Conservation (phyloP, 2,797 vertebrate genomes). For the Gymnodraco acuticeps region DNA sequence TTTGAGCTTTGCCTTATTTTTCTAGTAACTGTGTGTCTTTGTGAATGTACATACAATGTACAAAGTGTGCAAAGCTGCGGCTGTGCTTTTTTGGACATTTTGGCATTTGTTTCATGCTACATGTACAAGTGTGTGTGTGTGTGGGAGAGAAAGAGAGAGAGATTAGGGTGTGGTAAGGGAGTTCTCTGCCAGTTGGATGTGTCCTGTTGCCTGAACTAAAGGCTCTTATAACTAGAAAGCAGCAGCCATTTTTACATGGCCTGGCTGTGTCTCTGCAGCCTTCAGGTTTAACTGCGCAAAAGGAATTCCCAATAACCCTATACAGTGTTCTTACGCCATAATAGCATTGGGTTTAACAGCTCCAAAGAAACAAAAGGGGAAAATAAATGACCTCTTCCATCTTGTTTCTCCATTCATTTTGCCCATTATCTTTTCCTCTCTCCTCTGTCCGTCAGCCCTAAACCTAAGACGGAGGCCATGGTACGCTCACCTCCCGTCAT, state of each 20-base stretch:
- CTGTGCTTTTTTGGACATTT: slow-evolving; percentile 64
- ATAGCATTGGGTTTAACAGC: slow-evolving; percentile 20
- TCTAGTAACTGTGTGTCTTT: slow-evolving; percentile 48
- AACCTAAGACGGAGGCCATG: slow-evolving; percentile 99
- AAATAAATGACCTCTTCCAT: slow-evolving; percentile 12
- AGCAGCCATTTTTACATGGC: slow-evolving; percentile 56
- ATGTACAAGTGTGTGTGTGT: slow-evolving; percentile 5
- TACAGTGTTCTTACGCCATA: slow-evolving; percentile 16
- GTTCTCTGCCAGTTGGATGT: slow-evolving; percentile 76
- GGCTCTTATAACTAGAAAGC: slow-evolving; percentile 60
- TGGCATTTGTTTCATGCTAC: slow-evolving; percentile 67
- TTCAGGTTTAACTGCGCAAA: slow-evolving; percentile 31
- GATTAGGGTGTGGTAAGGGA: slow-evolving; percentile 81
- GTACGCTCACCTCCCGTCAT: slow-evolving; percentile 99
- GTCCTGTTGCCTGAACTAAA: slow-evolving; percentile 69
- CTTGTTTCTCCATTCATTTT: slow-evolving; percentile 10
- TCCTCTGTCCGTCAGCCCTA: slow-evolving; percentile 88
- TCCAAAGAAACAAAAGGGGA: slow-evolving; percentile 1
- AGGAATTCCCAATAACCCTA: slow-evolving; percentile 31
- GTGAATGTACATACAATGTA: slow-evolving; percentile 52
- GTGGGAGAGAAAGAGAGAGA: slow-evolving; percentile 35
- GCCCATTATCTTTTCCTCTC: background rate
- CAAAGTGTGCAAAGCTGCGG: slow-evolving; percentile 52
- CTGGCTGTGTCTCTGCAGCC: slow-evolving; percentile 28
- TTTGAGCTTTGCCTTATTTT: slow-evolving; percentile 68